Evolutionary conservation across 2,888 invertebrate species (phyloP), one percentile per base, ranked within the genome.

Genomic region (Aspidiotus rigidus): DNA sequence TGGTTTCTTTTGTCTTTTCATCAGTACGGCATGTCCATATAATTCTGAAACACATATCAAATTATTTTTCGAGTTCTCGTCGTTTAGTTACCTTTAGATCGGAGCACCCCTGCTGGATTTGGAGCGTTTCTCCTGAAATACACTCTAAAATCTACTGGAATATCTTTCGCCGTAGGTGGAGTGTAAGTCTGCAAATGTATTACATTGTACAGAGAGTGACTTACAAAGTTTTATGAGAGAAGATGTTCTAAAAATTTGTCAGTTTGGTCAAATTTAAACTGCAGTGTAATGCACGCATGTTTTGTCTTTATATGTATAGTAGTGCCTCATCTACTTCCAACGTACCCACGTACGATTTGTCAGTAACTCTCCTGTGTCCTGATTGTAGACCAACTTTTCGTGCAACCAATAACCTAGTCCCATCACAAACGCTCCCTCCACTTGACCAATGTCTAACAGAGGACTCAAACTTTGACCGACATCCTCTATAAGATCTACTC

Each of bases 401-500:
- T 13, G 63, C 11, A 72, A 54, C n/a, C 72, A 71, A 28, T 71
- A 71, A 40, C 72, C 72, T 49, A 71, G 70, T 0, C 97, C 97
- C 82, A 96, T 95, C 76, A 93, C 83, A 75, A 95, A 97, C 0
- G 84, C 97, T 3, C 97, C 97, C 80, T 97, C 97, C 15, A 97
- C 88, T 81, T 97, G 97, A 0, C 96, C 97, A 74, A 97, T 90
- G 75, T 97, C 97, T 73, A 97, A 93, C 1, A 95, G 95, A 6
- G 97, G 97, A 79, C 97, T 97, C 67, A 97, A 79, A 79, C 95
- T 95, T 74, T 90, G 87, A 0, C 96, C 96, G 73, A 97, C 83
- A 80, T 97, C 97, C 96, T 97, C 96, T 0, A 97, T 94, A 74
- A 97, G 95, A 75, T 97, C 94, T 0, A 90, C 89, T 75, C 88